Base-by-base conservation (phyloP, 2,113 vertebrate genomes). In the Larimichthys polyactis region DNA sequence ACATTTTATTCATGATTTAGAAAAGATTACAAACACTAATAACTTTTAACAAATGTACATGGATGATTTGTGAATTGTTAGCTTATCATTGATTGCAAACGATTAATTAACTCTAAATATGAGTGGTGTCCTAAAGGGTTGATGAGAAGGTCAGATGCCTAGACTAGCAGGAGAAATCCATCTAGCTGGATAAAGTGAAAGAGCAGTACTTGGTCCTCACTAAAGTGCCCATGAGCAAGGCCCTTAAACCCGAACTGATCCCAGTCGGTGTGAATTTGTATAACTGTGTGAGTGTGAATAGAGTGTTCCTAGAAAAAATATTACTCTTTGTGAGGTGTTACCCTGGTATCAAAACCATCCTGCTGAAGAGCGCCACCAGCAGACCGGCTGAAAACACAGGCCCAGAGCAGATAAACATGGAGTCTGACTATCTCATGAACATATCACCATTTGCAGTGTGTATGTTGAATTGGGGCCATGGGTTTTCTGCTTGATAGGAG, bases 401-500 rank as follows among this genome's bases (percentile, higher is more conserved):
- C 20, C 14, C 29, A 40, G 19, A 8, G 40, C 29, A 57, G 46
- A 27, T 54, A 52, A 43, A 65, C 59, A 66, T 51, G 57, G 4
- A 58, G 27, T 65, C 46, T 10, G 44, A 24, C 40, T 27, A 17
- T 49, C 40, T 71, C 48, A 7, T 55, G 62, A 73, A 46, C 22
- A 32, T 22, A 66, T 4, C 29, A 16, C 9, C 62, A 59, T 10
- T 14, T 0, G 36, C 20, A 22, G 36, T 2, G 1, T 49, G 71
- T 22, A 32, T 76, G 69, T 73, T 68, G n/a, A 64, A 85, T 62
- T 22, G 27, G 59, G 66, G 84, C 16, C 63, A 71, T 36, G 74
- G 59, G 11, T 78, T 83, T 80, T 72, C 40, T 72, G 73, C 44
- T 1, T 71, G 69, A 84, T 74, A 57, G 54, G 65, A 82, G 27